A percentile compares a stretch with the other conserved stretches of the same genome.
These are phyloP conservation scores for Setipinna tenuifilis DNA, from an alignment of 2,797 vertebrate genomes.

Conservation along the genomic window DNA sequence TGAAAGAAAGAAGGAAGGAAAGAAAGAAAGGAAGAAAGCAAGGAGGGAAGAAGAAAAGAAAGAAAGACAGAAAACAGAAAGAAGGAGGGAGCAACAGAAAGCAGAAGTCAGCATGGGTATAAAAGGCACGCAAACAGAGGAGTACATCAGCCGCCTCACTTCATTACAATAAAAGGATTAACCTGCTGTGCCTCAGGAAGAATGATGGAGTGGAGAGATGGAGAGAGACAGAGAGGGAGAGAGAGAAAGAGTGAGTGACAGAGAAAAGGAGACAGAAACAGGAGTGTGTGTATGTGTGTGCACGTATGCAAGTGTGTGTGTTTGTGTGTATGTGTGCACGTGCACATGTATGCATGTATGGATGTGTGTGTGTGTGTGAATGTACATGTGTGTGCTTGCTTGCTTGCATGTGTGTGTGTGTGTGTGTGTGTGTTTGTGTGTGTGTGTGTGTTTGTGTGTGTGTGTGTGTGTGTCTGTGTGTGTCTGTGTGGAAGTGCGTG, in stretches of 20 bases:
- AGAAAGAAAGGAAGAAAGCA: not conserved
- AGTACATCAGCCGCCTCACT: slow-evolving; percentile 70
- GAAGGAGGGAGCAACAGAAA: not conserved
- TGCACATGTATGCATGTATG: not conserved
- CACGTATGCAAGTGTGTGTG: not conserved
- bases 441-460: no score
- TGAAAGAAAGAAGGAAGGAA: not conserved
- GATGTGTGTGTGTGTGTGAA: not conserved
- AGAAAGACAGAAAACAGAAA: not conserved
- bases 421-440: no score
- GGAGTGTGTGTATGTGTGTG: slow-evolving; percentile 23
- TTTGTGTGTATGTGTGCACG: not conserved
- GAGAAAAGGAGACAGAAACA: no score
- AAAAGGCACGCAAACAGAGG: not conserved
- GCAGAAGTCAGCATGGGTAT: not conserved
- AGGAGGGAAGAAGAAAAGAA: not conserved
- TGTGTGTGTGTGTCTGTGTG: no score
- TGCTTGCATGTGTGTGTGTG: not conserved
- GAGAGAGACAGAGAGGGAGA: no score
- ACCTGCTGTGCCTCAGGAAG: slow-evolving; percentile 64
- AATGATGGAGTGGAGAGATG: slow-evolving; percentile 49
- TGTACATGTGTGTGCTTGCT: not conserved
- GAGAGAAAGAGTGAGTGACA: no score
- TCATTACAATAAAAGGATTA: slow-evolving; percentile 84
- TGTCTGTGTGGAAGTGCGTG: not conserved